These are phyloP conservation scores for Watsonalla cultraria DNA, from an alignment of 2,888 invertebrate species.

Conservation along the genomic window DNA sequence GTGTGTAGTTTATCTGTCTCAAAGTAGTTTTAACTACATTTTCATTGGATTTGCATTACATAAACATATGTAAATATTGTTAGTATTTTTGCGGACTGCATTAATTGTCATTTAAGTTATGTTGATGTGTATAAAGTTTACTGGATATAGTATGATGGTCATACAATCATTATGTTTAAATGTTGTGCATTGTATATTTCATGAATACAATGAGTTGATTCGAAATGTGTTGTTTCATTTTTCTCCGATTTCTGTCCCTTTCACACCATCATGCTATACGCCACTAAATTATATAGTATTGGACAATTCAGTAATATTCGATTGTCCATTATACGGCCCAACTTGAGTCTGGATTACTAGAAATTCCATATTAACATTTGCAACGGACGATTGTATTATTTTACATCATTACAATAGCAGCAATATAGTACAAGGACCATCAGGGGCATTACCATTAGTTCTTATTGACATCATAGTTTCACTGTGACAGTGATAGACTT, in stretches of 20 bases:
- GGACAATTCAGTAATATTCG: neutral
- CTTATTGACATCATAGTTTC: no score
- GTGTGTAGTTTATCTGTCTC: no score
- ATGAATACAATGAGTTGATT: conserved; percentile 54
- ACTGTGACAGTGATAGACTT: no score
- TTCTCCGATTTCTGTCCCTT: conserved; percentile 33
- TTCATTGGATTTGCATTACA: neutral
- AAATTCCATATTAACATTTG: no score
- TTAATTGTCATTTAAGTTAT: neutral
- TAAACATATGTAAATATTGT: neutral
- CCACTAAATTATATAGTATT: neutral
- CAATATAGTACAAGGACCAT: no score
- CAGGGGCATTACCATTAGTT: no score
- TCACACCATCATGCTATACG: conserved; percentile 70
- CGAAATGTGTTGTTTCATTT: conserved; percentile 62
- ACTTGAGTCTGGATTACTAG: no score
- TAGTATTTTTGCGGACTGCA: no score
- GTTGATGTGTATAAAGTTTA: neutral
- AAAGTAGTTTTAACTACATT: no score
- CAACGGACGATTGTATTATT: no score
- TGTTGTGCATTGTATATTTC: conserved; percentile 44
- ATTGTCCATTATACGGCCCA: no score
- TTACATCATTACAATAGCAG: no score
- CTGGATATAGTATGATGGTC: conserved; percentile 72
- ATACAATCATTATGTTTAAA: conserved; percentile 24